Evolutionary conservation across 2,888 invertebrate genomes (phyloP), one percentile per base, ranked within the genome.

Genomic region (Drosophila tanythrix): DNA sequence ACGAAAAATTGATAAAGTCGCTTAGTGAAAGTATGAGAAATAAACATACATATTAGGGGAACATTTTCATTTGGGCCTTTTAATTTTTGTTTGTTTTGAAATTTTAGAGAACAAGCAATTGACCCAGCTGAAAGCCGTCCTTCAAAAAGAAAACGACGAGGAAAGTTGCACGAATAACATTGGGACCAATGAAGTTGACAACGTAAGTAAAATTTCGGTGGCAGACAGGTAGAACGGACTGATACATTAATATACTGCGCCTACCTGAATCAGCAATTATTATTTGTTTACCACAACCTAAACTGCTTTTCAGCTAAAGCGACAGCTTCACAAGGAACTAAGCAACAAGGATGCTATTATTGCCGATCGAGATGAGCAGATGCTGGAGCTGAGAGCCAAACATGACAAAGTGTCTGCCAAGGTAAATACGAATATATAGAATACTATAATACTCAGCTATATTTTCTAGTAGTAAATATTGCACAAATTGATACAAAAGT

Each of bases 261-360:
- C 46, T 58, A 43, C 48, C 48, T 61, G 27, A 2, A 31, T 13
- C 8, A n/a, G 7, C 36, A 58, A 27, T n/a, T 29, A 60, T 58
- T 43, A 25, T 21, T n/a, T 51, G 2, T 35, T n/a, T 29, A 6
- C 7, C 0, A 62, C 21, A 60, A 48, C 53, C 61, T 62, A 33
- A 2, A 13, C n/a, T 29, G 8, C 11, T 55, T 69, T 86, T 33
- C 76, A 93, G 93, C 46, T 91, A 13, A 92, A 91, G 25, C 82
- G 86, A n/a, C 89, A 88, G 21, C 53, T 93, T n/a, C 72, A 81
- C 4, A 92, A 91, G 55, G 85, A 92, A 66, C 79, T 93, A 36
- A 58, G 78, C 18, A 76, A 82, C 36, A 92, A 91, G 66, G 92
- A 93, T 43, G 61, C 73, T 11, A 66, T 81, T 15, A 84, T 93